Conservation (phyloP, 2,113 vertebrate species). For the Caretta caretta region DNA sequence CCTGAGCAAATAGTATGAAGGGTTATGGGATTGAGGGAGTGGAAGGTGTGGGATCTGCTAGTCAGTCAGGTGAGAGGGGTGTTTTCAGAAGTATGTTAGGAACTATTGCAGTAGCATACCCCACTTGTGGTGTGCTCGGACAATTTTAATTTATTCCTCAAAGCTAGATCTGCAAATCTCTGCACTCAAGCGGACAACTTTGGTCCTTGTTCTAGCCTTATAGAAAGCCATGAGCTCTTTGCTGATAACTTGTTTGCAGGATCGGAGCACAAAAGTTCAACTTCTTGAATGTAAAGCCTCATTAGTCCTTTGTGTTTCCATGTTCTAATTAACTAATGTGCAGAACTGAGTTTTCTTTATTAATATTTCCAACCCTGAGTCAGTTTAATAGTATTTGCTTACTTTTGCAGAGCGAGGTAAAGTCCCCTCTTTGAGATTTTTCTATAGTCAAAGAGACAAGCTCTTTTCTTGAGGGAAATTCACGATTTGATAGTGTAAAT, state of each 20-base stretch:
- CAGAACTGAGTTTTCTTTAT: not conserved
- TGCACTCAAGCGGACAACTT: not conserved
- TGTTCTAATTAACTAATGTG: not conserved
- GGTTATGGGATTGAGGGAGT: not conserved
- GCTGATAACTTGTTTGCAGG: not conserved
- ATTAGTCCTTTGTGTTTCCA: not conserved
- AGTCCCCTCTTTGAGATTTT: not conserved
- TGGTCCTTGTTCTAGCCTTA: not conserved
- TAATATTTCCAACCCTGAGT: not conserved
- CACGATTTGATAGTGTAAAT: slow-evolving; percentile 5
- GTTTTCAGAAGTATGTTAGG: not conserved
- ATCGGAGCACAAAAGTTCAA: not conserved
- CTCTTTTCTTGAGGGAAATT: not conserved
- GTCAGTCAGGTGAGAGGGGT: not conserved
- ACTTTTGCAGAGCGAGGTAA: not conserved
- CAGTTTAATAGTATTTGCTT: not conserved
- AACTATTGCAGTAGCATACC: not conserved
- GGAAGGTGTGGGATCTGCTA: not conserved
- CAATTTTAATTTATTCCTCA: not conserved
- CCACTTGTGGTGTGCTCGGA: fast-evolving
- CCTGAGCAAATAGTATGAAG: not conserved
- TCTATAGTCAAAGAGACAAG: not conserved
- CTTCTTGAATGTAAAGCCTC: not conserved
- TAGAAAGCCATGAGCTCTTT: not conserved
- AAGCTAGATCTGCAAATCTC: not conserved